These are phyloP conservation scores for Sparidentex hasta DNA, from an alignment of 2,797 vertebrate genomes.

Conservation along the genomic window DNA sequence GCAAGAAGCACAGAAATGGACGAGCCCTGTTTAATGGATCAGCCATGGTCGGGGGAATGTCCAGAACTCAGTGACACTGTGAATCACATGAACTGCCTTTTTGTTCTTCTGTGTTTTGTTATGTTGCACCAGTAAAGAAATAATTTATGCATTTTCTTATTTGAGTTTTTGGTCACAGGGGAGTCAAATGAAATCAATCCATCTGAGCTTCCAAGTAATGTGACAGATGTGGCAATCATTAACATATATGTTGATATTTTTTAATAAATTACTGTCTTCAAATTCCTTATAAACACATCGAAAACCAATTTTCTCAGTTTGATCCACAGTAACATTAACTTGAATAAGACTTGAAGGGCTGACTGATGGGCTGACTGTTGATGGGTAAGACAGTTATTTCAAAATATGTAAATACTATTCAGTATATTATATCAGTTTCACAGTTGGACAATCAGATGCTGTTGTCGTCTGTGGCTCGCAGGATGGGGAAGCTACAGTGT, in stretches of 20 bases:
- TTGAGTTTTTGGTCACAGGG: not conserved
- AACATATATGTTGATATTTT: not conserved
- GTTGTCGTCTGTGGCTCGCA: not conserved
- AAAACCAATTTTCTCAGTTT: not conserved
- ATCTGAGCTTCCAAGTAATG: not conserved
- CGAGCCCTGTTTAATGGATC: not conserved
- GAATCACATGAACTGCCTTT: not conserved
- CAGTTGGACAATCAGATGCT: not conserved
- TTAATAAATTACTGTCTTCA: not conserved
- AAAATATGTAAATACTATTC: not conserved
- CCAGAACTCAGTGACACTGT: not conserved
- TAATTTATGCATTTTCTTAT: constrained; percentile 3
- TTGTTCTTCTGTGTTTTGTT: not conserved
- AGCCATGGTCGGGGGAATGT: not conserved
- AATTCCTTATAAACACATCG: not conserved
- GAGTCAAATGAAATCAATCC: constrained; percentile 1
- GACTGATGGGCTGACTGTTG: not conserved
- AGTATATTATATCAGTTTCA: not conserved
- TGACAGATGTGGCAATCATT: not conserved
- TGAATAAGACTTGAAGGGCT: not conserved
- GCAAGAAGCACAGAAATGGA: not conserved
- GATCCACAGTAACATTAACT: not conserved
- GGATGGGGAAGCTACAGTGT: not conserved
- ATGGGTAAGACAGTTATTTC: not conserved
- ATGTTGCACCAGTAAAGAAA: not conserved